A percentile compares a stretch with the other conserved stretches of the same genome.
These are phyloP conservation scores for Drosophila asahinai DNA, from an alignment of 1,140 invertebrate genomes.

Conservation along the genomic window DNA sequence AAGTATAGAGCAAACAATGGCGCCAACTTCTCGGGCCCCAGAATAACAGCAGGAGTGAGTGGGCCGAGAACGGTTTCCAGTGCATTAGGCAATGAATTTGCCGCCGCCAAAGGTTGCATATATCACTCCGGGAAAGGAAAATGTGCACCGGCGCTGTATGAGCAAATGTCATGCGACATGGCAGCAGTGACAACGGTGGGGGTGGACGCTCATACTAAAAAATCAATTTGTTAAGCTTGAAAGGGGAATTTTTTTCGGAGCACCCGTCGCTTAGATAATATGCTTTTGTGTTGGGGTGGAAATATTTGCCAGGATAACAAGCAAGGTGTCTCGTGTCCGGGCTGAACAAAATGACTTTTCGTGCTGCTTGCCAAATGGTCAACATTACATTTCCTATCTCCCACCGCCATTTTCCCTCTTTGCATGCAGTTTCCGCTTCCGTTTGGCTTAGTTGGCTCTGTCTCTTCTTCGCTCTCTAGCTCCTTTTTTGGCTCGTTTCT, in stretches of 20 bases:
- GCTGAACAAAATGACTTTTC: constrained; percentile 71
- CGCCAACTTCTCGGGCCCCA: constrained; percentile 5
- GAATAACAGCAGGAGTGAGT: neutral
- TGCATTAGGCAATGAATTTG: constrained; percentile 64
- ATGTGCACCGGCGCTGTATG: constrained; percentile 37
- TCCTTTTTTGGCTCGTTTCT: constrained; percentile 8
- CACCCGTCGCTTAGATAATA: constrained; percentile 34
- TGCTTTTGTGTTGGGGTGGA: constrained; percentile 48
- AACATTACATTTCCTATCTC: constrained; percentile 66
- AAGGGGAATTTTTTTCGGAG: constrained; percentile 39
- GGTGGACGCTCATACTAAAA: constrained; percentile 41
- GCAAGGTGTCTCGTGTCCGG: constrained; percentile 47
- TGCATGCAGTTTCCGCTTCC: constrained; percentile 76
- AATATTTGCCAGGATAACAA: constrained; percentile 72
- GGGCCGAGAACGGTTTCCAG: constrained; percentile 52
- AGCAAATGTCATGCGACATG: constrained; percentile 62
- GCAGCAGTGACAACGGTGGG: constrained; percentile 3
- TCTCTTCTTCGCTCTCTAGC: neutral
- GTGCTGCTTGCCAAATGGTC: constrained; percentile 78
- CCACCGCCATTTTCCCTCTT: constrained; percentile 19
- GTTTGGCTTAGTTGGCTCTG: constrained; percentile 67
- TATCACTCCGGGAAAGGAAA: constrained; percentile 46
- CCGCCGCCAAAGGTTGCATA: constrained; percentile 44
- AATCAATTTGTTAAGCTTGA: constrained; percentile 75
- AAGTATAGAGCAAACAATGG: constrained; percentile 61